Evolutionary conservation across 2,888 invertebrate species (phyloP).

Genomic region (Chirona hameri): DNA sequence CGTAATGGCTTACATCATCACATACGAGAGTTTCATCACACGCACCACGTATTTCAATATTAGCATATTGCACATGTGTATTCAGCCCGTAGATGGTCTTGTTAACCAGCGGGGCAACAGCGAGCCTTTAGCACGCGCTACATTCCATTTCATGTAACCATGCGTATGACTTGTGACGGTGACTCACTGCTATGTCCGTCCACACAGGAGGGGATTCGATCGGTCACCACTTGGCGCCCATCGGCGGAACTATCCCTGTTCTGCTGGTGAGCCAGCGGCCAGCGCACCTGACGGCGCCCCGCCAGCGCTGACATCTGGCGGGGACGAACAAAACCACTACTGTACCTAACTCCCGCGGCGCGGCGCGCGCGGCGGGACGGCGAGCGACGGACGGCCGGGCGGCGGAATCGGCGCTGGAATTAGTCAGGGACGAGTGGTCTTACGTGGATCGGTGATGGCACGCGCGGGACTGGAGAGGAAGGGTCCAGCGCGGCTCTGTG

Average conservation of each 20-base stretch:
- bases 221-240: constrained; percentile 9
- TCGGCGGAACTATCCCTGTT: constrained; percentile 10
- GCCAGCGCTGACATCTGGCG: constrained; percentile 12
- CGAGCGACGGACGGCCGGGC: neutral
- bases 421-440: constrained; percentile 5
- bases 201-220: constrained; percentile 11
- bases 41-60: too few relatives aligned
- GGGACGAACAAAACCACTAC: constrained; percentile 27
- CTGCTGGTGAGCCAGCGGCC: constrained; percentile 22
- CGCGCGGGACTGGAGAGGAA: neutral
- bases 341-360: constrained; percentile 25
- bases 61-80: too few relatives aligned
- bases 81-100: too few relatives aligned
- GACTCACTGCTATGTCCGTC: neutral
- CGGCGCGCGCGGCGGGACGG: constrained; percentile 9
- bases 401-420: neutral
- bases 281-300: constrained; percentile 25
- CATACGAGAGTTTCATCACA: too few relatives aligned
- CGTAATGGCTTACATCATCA: too few relatives aligned
- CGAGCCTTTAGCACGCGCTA: too few relatives aligned
- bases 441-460: neutral
- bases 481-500: neutral
- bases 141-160: too few relatives aligned
- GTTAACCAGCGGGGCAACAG: too few relatives aligned
- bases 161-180: too few relatives aligned